These are phyloP conservation scores for Vireo altiloquus DNA, from an alignment of 2,113 vertebrate genomes.

Conservation along the genomic window DNA sequence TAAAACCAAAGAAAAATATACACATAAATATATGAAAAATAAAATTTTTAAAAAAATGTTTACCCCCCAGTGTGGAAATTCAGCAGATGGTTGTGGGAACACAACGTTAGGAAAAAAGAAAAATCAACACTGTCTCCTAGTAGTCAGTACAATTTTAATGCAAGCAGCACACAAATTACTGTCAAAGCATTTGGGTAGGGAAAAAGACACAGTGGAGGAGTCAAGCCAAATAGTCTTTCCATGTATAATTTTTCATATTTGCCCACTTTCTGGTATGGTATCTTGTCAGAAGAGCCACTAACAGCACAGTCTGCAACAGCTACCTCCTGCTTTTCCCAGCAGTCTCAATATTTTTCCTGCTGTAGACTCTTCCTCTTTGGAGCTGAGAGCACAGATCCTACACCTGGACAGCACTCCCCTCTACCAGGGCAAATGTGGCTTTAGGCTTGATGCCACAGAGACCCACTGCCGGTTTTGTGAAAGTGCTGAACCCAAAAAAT, in stretches of 20 bases:
- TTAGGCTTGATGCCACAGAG: not conserved
- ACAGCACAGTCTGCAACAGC: not conserved
- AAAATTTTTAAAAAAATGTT: not conserved
- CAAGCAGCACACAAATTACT: conserved; percentile 17
- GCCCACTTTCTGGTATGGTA: not conserved
- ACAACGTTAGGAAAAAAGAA: not conserved
- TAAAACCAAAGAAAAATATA: not conserved
- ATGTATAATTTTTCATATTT: not conserved
- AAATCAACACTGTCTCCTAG: not conserved
- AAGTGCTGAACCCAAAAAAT: conserved; percentile 5
- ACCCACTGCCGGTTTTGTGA: not conserved
- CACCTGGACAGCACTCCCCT: not conserved
- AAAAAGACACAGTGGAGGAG: not conserved
- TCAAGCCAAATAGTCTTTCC: not conserved
- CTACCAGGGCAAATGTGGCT: not conserved
- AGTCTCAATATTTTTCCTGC: not conserved
- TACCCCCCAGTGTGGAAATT: not conserved
- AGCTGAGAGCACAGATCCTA: not conserved
- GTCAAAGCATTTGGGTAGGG: not conserved
- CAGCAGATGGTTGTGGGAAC: not conserved
- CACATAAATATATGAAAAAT: not conserved
- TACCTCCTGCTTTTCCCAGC: not conserved
- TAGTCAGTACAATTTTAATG: not conserved
- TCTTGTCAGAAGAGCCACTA: not conserved
- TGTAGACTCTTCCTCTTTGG: not conserved